Evolutionary conservation across 2,113 vertebrate species (phyloP).

Genomic region (Macrotis lagotis): DNA sequence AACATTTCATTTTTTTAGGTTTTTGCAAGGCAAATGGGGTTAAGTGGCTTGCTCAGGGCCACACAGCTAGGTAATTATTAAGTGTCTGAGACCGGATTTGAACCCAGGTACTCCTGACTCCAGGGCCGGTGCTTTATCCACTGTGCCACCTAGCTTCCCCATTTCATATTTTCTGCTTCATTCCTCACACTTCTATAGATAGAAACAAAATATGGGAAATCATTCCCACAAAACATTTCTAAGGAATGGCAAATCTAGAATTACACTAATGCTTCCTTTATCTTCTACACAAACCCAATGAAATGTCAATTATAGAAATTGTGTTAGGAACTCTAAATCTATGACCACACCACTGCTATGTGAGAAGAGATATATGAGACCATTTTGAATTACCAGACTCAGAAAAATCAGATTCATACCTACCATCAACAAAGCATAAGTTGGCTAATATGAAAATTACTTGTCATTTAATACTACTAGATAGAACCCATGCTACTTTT

Average conservation of each 20-base stretch:
- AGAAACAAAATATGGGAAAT: background rate
- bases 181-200: background rate
- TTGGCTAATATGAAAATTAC: background rate
- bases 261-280: background rate
- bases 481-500: background rate
- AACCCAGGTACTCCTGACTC: too few relatives aligned
- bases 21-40: too few relatives aligned
- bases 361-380: background rate
- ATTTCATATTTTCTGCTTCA: background rate
- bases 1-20: background rate
- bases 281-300: background rate
- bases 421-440: background rate
- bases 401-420: background rate
- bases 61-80: too few relatives aligned
- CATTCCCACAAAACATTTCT: background rate
- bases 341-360: background rate
- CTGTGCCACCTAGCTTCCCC: too few relatives aligned
- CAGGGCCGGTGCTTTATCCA: too few relatives aligned
- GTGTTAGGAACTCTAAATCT: background rate
- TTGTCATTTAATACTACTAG: accelerated
- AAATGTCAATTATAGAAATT: background rate
- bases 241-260: background rate
- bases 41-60: too few relatives aligned
- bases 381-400: background rate
- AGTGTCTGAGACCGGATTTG: too few relatives aligned